These are phyloP conservation scores for Archegozetes longisetosus DNA, from an alignment of 1,140 invertebrate genomes.

Conservation along the genomic window DNA sequence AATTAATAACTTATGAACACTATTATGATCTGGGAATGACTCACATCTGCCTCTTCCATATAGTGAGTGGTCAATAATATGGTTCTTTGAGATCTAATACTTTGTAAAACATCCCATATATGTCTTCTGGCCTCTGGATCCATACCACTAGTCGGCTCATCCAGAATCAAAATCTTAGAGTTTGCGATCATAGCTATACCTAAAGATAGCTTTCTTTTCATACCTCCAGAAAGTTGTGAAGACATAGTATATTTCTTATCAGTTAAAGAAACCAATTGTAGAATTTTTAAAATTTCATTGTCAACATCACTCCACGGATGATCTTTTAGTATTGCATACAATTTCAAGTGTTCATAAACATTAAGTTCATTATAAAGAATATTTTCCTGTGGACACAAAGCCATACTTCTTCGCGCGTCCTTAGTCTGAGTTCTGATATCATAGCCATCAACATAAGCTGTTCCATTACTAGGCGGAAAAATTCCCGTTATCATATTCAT, in stretches of 20 bases:
- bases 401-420: slow-evolving; percentile 49
- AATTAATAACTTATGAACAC: too few relatives aligned
- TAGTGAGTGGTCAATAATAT: slow-evolving; percentile 90
- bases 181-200: slow-evolving; percentile 64
- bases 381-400: slow-evolving; percentile 67
- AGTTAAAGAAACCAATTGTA: slow-evolving; percentile 34
- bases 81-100: slow-evolving; percentile 36
- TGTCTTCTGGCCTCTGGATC: slow-evolving; percentile 40
- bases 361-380: slow-evolving; percentile 32
- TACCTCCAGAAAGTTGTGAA: slow-evolving; percentile 62
- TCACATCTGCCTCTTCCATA: slow-evolving; percentile 86
- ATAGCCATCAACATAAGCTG: slow-evolving; percentile 47
- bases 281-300: slow-evolving; percentile 29
- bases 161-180: slow-evolving; percentile 22
- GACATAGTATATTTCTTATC: slow-evolving; percentile 46
- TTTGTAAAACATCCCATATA: slow-evolving; percentile 40
- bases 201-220: slow-evolving; percentile 68
- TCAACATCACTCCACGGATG: slow-evolving; percentile 36
- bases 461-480: slow-evolving; percentile 46
- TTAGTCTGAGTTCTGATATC: slow-evolving; percentile 38
- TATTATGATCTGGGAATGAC: too few relatives aligned
- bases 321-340: slow-evolving; percentile 38
- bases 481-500: slow-evolving; percentile 63
- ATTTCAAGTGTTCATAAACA: slow-evolving; percentile 20
- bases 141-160: slow-evolving; percentile 28